These are phyloP conservation scores for Syngnathus typhle DNA, from an alignment of 2,113 vertebrate species.

Conservation along the genomic window DNA sequence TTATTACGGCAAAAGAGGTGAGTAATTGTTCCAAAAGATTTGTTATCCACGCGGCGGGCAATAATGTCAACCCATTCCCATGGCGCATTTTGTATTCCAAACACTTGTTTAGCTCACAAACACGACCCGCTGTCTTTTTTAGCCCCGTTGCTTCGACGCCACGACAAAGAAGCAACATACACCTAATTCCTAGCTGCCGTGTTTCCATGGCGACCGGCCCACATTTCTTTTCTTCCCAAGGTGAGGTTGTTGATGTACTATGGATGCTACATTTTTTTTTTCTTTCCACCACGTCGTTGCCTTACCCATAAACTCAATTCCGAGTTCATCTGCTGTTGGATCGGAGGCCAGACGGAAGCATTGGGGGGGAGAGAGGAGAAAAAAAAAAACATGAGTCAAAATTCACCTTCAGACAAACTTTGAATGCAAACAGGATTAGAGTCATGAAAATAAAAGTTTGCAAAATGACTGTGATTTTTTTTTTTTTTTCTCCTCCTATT, in stretches of 20 bases:
- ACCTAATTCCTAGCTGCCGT: constrained; percentile 55
- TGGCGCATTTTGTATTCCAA: constrained; percentile 9
- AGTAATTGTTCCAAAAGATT: constrained; percentile 29
- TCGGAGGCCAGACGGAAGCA: constrained; percentile 19
- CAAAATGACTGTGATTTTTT: constrained; percentile 33
- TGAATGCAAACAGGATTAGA: constrained; percentile 46
- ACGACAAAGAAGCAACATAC: constrained; percentile 47
- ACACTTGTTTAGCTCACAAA: not conserved
- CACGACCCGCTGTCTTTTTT: constrained; percentile 18
- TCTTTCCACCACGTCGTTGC: constrained; percentile 9
- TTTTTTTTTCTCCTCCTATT: constrained; percentile 22
- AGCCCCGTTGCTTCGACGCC: not conserved
- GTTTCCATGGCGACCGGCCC: constrained; percentile 70
- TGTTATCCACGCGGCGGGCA: constrained; percentile 25
- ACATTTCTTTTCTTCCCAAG: constrained; percentile 42
- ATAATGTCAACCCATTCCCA: constrained; percentile 5
- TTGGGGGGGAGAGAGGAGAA: not conserved
- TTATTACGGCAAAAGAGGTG: constrained; percentile 10
- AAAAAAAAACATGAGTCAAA: not conserved
- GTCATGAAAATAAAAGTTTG: constrained; percentile 38
- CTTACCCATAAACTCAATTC: constrained; percentile 79
- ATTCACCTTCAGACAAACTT: constrained; percentile 19
- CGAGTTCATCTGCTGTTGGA: constrained; percentile 70
- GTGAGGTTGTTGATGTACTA: constrained; percentile 53
- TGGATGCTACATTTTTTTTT: constrained; percentile 29